Base-by-base conservation (phyloP, 2,888 invertebrate genomes). In the Morpho deidamia region DNA sequence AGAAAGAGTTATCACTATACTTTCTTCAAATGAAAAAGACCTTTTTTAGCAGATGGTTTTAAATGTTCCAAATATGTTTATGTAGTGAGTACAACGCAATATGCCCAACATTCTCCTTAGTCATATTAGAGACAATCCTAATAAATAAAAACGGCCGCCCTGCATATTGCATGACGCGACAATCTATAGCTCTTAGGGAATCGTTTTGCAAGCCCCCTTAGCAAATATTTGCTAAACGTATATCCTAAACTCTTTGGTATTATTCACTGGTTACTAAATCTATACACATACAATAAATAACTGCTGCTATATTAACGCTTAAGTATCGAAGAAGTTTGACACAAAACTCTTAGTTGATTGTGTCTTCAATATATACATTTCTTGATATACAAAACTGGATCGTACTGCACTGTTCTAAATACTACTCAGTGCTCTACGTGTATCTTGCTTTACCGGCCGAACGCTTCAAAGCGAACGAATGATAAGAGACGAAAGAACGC, bases 171-270 rank as follows among this genome's bases (percentile, higher is more conserved):
- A 23, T 45, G 38, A 51, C 38, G 35, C 53, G 41, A 42, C 46
- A 11, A n/a, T 55, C 51, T 53, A 53, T n/a, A 44, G 56, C 51
- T 23, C 23, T 23, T 23, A 23, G 23, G 40, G 49, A 58, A 44
- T 50, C 14, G 46, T 48, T 53, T 44, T 71, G 72, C 71, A 71
- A 69, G 68, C 66, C 60, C n/a, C 61, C 67, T 68, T 68, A 72
- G 72, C 71, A 69, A 69, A 67, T 66, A 62, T 66, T 67, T 70
- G 70, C 68, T 68, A 66, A 58, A 66, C 72, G 39, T 51, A 46
- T 34, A 40, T 42, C 12, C 44, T 55, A 44, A 77, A 74, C 66
- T 86, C 88, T 88, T 88, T 88, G 88, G 88, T 88, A 80, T 78
- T 72, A 74, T 80, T 85, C 69, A 85, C 83, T 81, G 81, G 78